Conservation (phyloP, 2,888 invertebrate genomes). For the Cheilosia scutellata region DNA sequence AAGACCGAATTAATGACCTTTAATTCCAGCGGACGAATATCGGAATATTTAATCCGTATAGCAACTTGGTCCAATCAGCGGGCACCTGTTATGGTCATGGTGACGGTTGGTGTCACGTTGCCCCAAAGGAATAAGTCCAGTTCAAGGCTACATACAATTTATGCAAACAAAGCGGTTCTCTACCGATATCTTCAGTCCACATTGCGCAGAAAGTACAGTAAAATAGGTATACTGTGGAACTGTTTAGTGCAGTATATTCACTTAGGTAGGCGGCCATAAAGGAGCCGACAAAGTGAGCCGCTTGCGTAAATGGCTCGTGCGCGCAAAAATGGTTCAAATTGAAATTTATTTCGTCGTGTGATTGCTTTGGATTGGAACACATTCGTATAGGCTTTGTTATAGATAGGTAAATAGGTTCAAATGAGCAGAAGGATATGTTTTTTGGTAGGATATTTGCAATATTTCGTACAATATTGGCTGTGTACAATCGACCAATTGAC, state of each 20-base stretch:
- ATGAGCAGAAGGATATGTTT: background rate
- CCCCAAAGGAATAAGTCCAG: conserved; percentile 53
- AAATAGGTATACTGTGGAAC: background rate
- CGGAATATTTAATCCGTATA: conserved; percentile 34
- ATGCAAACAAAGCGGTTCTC: conserved; percentile 46
- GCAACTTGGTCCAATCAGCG: conserved; percentile 37
- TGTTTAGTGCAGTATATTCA: conserved; percentile 32
- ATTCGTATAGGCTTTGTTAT: background rate
- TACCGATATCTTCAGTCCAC: background rate
- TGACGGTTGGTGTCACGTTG: conserved; percentile 23
- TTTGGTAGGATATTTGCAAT: too few species aligned
- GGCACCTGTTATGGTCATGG: conserved; percentile 48
- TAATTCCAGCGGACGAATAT: conserved; percentile 22
- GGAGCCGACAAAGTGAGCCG: conserved; percentile 39
- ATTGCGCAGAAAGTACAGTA: conserved; percentile 9
- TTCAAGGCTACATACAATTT: conserved; percentile 29
- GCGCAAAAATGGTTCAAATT: conserved; percentile 28
- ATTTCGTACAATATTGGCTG: too few species aligned
- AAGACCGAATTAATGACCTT: conserved; percentile 43
- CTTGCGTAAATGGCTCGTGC: conserved; percentile 22
- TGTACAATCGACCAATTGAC: too few species aligned
- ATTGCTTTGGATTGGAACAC: conserved; percentile 12
- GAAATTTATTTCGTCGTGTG: conserved; percentile 19
- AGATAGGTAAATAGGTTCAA: too few species aligned
- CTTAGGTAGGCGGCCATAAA: conserved; percentile 28